Conservation (phyloP, 2,113 vertebrate genomes). For the Crotalus horridus region DNA sequence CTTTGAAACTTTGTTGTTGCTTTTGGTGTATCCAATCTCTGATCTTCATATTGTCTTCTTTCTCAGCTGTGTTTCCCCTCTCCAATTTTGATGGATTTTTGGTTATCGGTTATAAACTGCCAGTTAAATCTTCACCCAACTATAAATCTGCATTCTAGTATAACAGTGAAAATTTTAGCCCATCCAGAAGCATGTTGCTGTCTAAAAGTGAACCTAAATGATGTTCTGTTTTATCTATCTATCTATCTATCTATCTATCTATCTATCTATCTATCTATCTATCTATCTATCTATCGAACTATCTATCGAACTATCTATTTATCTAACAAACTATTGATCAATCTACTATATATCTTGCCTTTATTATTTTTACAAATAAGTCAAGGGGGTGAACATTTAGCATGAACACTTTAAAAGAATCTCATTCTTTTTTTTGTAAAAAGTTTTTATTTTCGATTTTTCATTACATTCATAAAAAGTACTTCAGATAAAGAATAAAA, state of each 20-base stretch:
- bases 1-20: background rate
- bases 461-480: too few species aligned
- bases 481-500: too few species aligned
- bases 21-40: background rate
- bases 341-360: background rate
- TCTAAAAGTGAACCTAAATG: background rate
- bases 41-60: background rate
- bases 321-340: background rate
- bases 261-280: background rate
- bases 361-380: background rate
- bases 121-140: background rate
- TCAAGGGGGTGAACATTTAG: background rate
- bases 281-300: background rate
- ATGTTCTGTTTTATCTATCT: background rate
- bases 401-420: background rate
- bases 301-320: background rate
- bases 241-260: background rate
- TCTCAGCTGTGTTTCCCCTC: background rate
- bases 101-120: background rate
- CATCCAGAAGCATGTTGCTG: background rate
- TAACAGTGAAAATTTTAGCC: background rate
- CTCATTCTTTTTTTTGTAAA: background rate
- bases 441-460: too few species aligned
- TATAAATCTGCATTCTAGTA: background rate
- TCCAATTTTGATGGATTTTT: background rate